Percentiles rank a stretch among this genome's conserved stretches.
Evolutionary conservation across 1,140 invertebrate genomes (phyloP).

Genomic region (Diabrotica undecimpunctata): DNA sequence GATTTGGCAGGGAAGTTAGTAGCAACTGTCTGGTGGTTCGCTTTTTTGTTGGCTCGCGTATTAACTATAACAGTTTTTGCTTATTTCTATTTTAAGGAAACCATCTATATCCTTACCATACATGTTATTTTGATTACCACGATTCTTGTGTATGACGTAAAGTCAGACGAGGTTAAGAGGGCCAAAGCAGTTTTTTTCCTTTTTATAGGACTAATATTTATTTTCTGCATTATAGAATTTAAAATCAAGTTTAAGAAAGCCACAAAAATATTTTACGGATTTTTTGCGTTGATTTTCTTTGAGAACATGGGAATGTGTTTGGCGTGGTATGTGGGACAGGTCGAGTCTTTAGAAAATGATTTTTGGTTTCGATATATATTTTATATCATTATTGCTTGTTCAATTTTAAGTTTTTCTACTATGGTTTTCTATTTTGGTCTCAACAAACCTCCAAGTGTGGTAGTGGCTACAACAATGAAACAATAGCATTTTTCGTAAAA

Average conservation of each 20-base stretch:
- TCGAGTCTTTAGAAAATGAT: conserved; percentile 54
- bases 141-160: conserved; percentile 42
- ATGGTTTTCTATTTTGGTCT: conserved; percentile 40
- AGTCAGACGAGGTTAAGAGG: conserved; percentile 34
- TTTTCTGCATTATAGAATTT: conserved; percentile 71
- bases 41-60: conserved; percentile 64
- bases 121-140: conserved; percentile 38
- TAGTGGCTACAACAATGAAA: conserved; percentile 21
- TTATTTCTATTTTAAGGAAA: conserved; percentile 60
- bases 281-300: conserved; percentile 58
- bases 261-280: conserved; percentile 61
- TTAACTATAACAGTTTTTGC: conserved; percentile 65
- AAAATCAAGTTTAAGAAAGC: conserved; percentile 69
- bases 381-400: conserved; percentile 49
- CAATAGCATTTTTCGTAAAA: not conserved
- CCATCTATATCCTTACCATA: conserved; percentile 41
- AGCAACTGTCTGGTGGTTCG: conserved; percentile 67
- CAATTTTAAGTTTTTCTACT: conserved; percentile 36
- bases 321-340: conserved; percentile 56
- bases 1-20: conserved; percentile 62
- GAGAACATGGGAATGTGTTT: conserved; percentile 64
- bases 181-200: conserved; percentile 54
- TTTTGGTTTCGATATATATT: conserved; percentile 60
- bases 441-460: conserved; percentile 37
- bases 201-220: conserved; percentile 65